Percentiles rank a stretch among this genome's conserved stretches.
Conservation (phyloP, 2,888 invertebrate species). For the Anagyrus pseudococci region DNA sequence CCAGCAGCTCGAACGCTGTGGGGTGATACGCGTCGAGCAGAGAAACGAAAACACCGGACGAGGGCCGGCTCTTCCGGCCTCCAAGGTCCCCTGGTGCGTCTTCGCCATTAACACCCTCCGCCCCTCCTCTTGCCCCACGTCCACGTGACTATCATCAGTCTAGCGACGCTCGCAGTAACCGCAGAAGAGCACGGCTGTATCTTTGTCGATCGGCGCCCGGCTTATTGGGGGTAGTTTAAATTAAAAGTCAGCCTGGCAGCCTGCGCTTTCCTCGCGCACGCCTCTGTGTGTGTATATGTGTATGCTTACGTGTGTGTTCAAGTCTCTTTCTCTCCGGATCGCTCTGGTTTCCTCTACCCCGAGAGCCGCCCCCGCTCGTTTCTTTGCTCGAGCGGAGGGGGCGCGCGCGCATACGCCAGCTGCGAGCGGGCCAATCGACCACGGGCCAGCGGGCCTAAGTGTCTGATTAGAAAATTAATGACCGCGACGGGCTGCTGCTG, state of each 20-base stretch:
- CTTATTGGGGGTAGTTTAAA: constrained; percentile 25
- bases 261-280: not conserved
- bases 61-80: constrained; percentile 41
- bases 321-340: too few species aligned
- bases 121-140: constrained; percentile 26
- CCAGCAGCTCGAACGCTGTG: not conserved
- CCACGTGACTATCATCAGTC: constrained; percentile 17
- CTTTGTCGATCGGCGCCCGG: constrained; percentile 13
- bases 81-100: constrained; percentile 47
- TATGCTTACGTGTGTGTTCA: too few species aligned
- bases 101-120: constrained; percentile 47
- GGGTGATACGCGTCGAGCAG: not conserved
- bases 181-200: constrained; percentile 5
- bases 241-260: constrained; percentile 34
- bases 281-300: too few species aligned
- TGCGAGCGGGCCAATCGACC: constrained; percentile 21
- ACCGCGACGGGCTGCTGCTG: constrained; percentile 22
- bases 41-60: constrained; percentile 23
- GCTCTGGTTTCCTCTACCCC: too few species aligned
- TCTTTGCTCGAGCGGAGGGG: too few species aligned
- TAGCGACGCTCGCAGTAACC: too few species aligned
- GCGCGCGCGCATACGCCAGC: constrained; percentile 17
- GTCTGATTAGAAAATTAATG: constrained; percentile 39
- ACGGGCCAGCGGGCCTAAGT: constrained; percentile 13
- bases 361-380: too few species aligned